Percentiles rank a stretch among this genome's conserved stretches.
phyloP scores from a whole-genome alignment of 1,140 invertebrate genomes.

The Polypedilum pembai region DNA sequence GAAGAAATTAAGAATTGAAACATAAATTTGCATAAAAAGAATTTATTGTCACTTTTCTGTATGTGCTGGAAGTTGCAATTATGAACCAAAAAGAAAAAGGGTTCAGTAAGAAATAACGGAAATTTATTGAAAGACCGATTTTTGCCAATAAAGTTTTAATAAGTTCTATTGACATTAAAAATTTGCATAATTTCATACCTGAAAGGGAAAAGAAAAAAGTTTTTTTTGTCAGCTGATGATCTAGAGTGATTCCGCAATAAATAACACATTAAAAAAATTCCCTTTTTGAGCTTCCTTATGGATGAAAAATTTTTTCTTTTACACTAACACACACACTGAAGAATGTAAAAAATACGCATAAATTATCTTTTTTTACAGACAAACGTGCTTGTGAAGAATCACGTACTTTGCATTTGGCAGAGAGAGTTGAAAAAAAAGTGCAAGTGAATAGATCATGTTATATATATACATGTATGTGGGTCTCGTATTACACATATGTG shows the following conservation, averaged over 20 bases:
- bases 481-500: neutral
- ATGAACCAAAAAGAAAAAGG: neutral
- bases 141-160: conserved; percentile 3
- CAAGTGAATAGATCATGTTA: conserved; percentile 25
- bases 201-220: neutral
- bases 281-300: too few relatives aligned
- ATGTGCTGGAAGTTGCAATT: neutral
- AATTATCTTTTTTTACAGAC: neutral
- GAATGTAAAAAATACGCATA: too few relatives aligned
- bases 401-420: conserved; percentile 16
- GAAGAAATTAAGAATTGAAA: conserved; percentile 4
- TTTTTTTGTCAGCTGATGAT: neutral
- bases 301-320: neutral
- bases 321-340: too few relatives aligned
- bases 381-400: conserved; percentile 15
- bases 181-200: conserved; percentile 18
- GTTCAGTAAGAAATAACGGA: neutral
- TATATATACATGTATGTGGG: neutral
- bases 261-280: conserved; percentile 20
- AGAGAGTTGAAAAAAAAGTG: neutral
- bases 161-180: conserved; percentile 13
- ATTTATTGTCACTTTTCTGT: neutral
- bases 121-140: conserved; percentile 13
- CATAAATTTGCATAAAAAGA: conserved; percentile 14
- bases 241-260: conserved; percentile 21